Base-by-base conservation (phyloP, 2,888 invertebrate genomes). In the Lapara coniferarum region DNA sequence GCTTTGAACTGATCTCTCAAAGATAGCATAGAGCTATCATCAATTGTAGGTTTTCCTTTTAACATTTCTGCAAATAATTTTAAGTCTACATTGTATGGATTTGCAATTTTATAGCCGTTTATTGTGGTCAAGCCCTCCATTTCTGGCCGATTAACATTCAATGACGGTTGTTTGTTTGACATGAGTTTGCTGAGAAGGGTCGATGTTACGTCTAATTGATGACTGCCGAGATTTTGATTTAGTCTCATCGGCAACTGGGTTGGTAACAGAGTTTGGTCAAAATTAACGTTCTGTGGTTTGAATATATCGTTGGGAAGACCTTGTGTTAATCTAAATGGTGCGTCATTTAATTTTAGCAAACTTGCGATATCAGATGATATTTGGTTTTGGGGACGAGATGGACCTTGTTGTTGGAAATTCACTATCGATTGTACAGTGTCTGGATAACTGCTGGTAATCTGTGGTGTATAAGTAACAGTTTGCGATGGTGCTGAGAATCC, bases 31-130 rank as follows among this genome's bases (percentile, higher is more conserved):
- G 89, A 89, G 2, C 86, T 80, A 55, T 93, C 90, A 63, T 93
- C 93, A 52, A 86, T 69, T 2, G 83, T 72, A 46, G 88, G 74
- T 79, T 92, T 94, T 25, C 92, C 92, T 83, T 89, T 93, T 67
- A 94, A 81, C 86, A 94, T 89, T 69, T 94, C 94, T 46, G 92
- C 89, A 1, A 94, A 91, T 57, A 94, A 77, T 81, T 92, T 93
- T 4, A 94, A 78, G 77, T 94, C 94, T 12, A 94, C 85, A 75
- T 94, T 94, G 71, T 89, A 94, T 14, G 94, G 94, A 74, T 94
- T 94, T 2, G 90, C 90, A n/a, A 94, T 90, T 85, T 91, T 90
- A 71, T 92, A 89, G 6, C 94, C 94, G 77, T 94, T 93, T 30
- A 94, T 91, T 0, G 89, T 93, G 4, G 94, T 88, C 63, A 94